Evolutionary conservation across 2,797 vertebrate species (phyloP).

Genomic region (Huso huso): DNA sequence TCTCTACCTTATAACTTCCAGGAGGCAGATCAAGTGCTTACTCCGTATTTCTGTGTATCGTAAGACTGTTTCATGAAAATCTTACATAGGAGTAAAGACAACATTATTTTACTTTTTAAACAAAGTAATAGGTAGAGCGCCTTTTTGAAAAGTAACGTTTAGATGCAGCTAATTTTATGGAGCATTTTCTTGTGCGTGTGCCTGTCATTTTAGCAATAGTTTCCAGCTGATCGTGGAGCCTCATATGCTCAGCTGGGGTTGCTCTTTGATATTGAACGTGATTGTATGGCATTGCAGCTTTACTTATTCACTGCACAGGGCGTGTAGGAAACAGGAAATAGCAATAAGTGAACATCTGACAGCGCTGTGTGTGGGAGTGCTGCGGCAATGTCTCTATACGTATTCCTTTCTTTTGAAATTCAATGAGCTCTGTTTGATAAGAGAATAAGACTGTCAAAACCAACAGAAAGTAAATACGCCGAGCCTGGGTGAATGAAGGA

Average conservation of each 20-base stretch:
- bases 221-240: too few species aligned
- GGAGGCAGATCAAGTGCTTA: not conserved
- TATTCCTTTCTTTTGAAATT: too few species aligned
- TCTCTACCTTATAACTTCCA: not conserved
- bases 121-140: not conserved
- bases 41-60: not conserved
- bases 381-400: conserved; percentile 41
- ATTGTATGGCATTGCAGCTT: too few species aligned
- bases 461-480: too few species aligned
- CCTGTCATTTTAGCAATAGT: not conserved
- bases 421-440: too few species aligned
- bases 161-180: not conserved
- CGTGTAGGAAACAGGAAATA: conserved; percentile 36
- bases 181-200: not conserved
- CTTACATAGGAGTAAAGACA: not conserved
- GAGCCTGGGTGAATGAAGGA: too few species aligned
- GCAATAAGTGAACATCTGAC: conserved; percentile 60
- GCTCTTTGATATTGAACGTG: too few species aligned
- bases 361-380: conserved; percentile 57
- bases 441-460: too few species aligned
- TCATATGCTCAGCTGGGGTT: too few species aligned
- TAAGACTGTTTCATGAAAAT: not conserved
- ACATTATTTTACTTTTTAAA: too few species aligned
- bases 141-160: not conserved
- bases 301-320: conserved; percentile 13